Conservation (phyloP, 2,797 vertebrate genomes). For the Poecilia wingei region DNA sequence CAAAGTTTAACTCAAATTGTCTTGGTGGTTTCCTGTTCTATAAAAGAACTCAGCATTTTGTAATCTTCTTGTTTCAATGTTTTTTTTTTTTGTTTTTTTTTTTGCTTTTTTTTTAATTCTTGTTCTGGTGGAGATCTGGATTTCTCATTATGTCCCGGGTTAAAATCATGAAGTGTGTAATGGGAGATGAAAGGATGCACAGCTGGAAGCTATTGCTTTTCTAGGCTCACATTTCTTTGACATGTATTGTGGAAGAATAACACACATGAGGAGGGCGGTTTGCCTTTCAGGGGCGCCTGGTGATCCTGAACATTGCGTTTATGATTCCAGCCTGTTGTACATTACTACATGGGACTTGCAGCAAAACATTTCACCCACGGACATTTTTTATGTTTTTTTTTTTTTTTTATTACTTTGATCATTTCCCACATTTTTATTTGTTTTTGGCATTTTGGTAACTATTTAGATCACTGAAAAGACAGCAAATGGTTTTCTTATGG, state of each 20-base stretch:
- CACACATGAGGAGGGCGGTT: slow-evolving; percentile 7
- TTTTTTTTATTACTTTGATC: background rate
- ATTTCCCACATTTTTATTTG: background rate
- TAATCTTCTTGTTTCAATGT: background rate
- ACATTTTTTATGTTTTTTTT: background rate
- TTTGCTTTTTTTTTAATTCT: background rate
- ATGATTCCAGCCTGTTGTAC: slow-evolving; percentile 5
- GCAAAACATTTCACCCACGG: background rate
- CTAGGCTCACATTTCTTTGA: slow-evolving; percentile 41
- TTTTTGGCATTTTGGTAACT: background rate
- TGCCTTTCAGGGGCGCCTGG: background rate
- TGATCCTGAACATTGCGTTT: slow-evolving; percentile 10
- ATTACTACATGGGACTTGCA: background rate
- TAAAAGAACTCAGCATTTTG: background rate
- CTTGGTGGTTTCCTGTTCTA: background rate
- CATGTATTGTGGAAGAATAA: slow-evolving; percentile 22
- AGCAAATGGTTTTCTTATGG: background rate
- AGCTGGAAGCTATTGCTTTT: slow-evolving; percentile 45
- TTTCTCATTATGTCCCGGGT: slow-evolving; percentile 34
- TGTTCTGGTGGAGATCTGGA: slow-evolving; percentile 31
- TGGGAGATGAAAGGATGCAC: slow-evolving; percentile 37
- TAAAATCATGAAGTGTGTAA: slow-evolving; percentile 15
- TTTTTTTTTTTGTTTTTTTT: background rate
- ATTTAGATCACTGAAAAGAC: background rate
- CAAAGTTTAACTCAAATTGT: background rate